These are phyloP conservation scores for Papilio glaucus DNA, from an alignment of 1,140 invertebrate genomes.

Conservation along the genomic window DNA sequence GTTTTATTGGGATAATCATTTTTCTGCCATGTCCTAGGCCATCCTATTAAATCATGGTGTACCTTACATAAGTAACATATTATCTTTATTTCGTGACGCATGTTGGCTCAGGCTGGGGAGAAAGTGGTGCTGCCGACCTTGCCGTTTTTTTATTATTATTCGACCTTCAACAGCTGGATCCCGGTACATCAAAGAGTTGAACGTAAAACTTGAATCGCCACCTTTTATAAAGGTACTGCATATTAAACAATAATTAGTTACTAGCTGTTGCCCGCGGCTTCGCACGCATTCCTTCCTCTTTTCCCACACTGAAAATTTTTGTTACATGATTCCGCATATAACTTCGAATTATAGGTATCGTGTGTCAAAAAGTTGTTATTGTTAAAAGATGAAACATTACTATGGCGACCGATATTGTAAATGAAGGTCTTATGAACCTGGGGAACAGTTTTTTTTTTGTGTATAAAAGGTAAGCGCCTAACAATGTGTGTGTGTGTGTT, in stretches of 20 bases:
- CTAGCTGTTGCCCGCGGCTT: too few species aligned
- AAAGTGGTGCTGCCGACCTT: conserved; percentile 75
- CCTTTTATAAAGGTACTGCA: background rate
- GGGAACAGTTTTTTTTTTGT: too few species aligned
- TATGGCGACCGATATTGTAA: too few species aligned
- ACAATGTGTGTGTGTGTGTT: too few species aligned
- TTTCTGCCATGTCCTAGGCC: background rate
- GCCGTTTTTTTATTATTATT: conserved; percentile 59
- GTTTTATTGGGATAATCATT: too few species aligned
- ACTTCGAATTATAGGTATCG: too few species aligned
- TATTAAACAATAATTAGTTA: background rate
- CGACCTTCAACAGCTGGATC: conserved; percentile 63
- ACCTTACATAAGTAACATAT: conserved; percentile 10
- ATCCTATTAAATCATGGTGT: conserved; percentile 35
- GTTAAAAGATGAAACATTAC: too few species aligned
- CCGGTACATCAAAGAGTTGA: conserved; percentile 46
- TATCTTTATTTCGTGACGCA: conserved; percentile 60
- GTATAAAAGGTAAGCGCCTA: too few species aligned
- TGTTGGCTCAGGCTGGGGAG: conserved; percentile 65
- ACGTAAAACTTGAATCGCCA: background rate
- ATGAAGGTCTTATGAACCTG: too few species aligned
- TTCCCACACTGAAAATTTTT: background rate
- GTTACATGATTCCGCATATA: too few species aligned
- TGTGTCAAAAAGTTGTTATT: too few species aligned
- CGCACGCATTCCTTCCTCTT: background rate